phyloP scores from a whole-genome alignment of 1,140 invertebrate species.

The Agrilus planipennis region DNA sequence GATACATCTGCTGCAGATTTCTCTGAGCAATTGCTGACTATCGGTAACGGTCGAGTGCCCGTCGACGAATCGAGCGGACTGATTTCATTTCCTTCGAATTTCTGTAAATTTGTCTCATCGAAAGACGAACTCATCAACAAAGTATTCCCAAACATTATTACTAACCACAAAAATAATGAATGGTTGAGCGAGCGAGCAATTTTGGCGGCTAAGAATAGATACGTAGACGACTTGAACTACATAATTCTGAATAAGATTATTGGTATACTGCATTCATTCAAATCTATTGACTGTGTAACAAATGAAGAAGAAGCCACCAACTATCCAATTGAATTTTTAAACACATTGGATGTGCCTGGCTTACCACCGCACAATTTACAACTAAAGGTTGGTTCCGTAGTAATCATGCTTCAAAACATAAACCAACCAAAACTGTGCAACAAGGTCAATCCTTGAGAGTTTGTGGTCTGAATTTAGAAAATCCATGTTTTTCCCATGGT shows the following conservation, averaged over 20 bases:
- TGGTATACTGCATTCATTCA: not conserved
- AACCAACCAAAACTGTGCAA: slow-evolving; percentile 36
- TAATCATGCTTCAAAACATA: slow-evolving; percentile 26
- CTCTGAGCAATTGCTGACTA: slow-evolving; percentile 22
- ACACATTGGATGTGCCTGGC: slow-evolving; percentile 21
- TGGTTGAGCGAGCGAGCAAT: slow-evolving; percentile 12
- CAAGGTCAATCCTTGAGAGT: too few relatives aligned
- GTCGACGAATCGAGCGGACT: slow-evolving; percentile 18
- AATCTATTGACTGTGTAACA: slow-evolving; percentile 10
- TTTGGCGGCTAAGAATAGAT: slow-evolving; percentile 11
- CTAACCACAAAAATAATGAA: slow-evolving; percentile 8
- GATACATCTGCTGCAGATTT: slow-evolving; percentile 18
- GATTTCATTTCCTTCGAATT: slow-evolving; percentile 30
- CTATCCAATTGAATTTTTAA: slow-evolving; percentile 26
- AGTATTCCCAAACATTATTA: slow-evolving; percentile 15
- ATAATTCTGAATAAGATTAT: slow-evolving; percentile 1
- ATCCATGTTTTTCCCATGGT: too few relatives aligned
- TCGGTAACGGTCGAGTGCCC: slow-evolving; percentile 16
- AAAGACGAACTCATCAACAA: slow-evolving; percentile 22
- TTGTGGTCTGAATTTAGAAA: too few relatives aligned
- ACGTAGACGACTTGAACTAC: slow-evolving; percentile 2
- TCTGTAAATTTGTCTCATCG: slow-evolving; percentile 24
- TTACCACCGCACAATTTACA: slow-evolving; percentile 29
- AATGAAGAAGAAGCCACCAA: slow-evolving; percentile 28
- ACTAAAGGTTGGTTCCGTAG: slow-evolving; percentile 29